Evolutionary conservation across 2,888 invertebrate species (phyloP).

Genomic region (Acronicta alni): DNA sequence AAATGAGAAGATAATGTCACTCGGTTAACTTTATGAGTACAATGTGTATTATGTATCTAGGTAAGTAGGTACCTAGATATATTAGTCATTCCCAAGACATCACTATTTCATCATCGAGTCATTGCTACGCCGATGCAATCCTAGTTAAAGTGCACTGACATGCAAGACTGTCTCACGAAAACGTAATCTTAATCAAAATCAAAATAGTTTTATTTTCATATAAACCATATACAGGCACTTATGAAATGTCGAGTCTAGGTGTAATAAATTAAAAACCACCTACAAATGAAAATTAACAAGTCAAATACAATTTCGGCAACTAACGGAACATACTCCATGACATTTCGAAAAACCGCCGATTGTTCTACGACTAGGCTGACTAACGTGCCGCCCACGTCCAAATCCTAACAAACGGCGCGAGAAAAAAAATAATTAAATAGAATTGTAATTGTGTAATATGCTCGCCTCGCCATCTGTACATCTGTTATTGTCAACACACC

Average conservation of each 20-base stretch:
- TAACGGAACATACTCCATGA: conserved; percentile 77
- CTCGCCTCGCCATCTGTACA: conserved; percentile 82
- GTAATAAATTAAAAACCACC: conserved; percentile 60
- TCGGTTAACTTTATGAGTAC: conserved; percentile 20
- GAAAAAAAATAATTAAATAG: conserved; percentile 87
- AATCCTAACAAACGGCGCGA: conserved; percentile 75
- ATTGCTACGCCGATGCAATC: conserved; percentile 20
- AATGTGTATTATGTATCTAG: conserved; percentile 39
- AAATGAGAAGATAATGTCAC: conserved; percentile 24
- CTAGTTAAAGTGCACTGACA: conserved; percentile 21
- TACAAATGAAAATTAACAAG: conserved; percentile 72
- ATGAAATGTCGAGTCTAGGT: too few species aligned
- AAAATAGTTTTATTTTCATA: too few species aligned
- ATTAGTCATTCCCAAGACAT: conserved; percentile 36
- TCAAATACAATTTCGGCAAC: conserved; percentile 73
- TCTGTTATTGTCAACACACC: conserved; percentile 89
- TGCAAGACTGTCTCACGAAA: conserved; percentile 32
- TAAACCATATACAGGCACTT: too few species aligned
- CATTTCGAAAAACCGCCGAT: conserved; percentile 76
- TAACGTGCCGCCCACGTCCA: conserved; percentile 76
- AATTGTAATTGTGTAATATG: conserved; percentile 88
- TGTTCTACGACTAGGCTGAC: conserved; percentile 72
- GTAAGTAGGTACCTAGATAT: conserved; percentile 28
- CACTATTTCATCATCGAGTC: conserved; percentile 37
- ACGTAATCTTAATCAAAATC: conserved; percentile 34